These are phyloP conservation scores for Heliconius sara DNA, from an alignment of 2,888 invertebrate species.

Conservation along the genomic window DNA sequence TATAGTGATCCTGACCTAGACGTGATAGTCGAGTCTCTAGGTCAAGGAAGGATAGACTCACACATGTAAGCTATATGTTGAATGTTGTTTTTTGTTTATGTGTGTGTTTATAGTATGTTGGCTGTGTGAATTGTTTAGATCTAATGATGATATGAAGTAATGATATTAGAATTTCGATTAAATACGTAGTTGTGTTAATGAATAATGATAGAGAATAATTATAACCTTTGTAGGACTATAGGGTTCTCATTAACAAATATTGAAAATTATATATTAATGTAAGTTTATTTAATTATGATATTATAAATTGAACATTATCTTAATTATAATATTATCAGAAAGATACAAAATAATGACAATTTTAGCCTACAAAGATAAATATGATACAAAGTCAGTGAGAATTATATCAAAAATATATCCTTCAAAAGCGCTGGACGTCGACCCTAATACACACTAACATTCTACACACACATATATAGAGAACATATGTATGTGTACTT, in stretches of 20 bases:
- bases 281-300: not conserved
- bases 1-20: slow-evolving; percentile 81
- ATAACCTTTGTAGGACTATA: not conserved
- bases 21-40: slow-evolving; percentile 78
- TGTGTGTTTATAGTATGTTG: slow-evolving; percentile 13
- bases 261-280: not conserved
- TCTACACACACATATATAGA: slow-evolving; percentile 34
- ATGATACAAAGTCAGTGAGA: not conserved
- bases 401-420: slow-evolving; percentile 5
- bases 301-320: not conserved
- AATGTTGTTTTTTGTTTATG: slow-evolving; percentile 1
- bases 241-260: not conserved
- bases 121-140: not conserved
- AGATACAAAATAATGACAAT: not conserved
- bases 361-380: not conserved
- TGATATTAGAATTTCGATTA: not conserved
- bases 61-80: slow-evolving; percentile 57
- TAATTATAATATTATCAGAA: not conserved
- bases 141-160: not conserved
- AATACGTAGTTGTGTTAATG: not conserved
- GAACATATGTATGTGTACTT: slow-evolving; percentile 29
- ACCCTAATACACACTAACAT: slow-evolving; percentile 45
- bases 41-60: slow-evolving; percentile 83
- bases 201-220: not conserved
- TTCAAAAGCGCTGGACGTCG: slow-evolving; percentile 36